Evolutionary conservation across 2,113 vertebrate species (phyloP).

Genomic region (Himantopus leucocephalus): DNA sequence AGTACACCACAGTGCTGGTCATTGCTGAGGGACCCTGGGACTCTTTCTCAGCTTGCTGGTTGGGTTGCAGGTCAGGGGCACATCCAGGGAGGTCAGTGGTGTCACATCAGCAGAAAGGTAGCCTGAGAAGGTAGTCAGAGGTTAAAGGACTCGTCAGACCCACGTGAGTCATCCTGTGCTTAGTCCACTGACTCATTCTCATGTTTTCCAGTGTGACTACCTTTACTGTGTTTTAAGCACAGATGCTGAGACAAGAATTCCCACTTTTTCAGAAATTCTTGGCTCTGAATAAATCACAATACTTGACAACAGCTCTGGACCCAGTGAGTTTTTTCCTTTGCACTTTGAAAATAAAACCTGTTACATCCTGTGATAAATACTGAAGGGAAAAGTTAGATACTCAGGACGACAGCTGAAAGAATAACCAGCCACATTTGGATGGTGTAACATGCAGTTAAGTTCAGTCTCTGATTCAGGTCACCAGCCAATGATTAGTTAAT

Average conservation of each 20-base stretch:
- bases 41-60: background rate
- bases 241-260: background rate
- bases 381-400: background rate
- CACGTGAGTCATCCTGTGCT: background rate
- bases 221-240: background rate
- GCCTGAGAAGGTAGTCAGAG: background rate
- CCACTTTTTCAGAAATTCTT: background rate
- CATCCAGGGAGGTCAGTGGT: background rate
- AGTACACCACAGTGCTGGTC: background rate
- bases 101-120: background rate
- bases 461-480: background rate
- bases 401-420: background rate
- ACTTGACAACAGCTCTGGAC: background rate
- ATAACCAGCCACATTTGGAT: background rate
- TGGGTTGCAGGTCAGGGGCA: background rate
- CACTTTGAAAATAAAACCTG: background rate
- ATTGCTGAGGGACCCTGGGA: background rate
- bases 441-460: background rate
- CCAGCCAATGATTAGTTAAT: background rate
- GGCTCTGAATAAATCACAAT: background rate
- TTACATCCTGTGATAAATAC: background rate
- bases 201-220: background rate
- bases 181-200: background rate
- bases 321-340: background rate
- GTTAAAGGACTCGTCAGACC: background rate